Conservation (phyloP, 1,140 invertebrate genomes). For the Thaumatotibia leucotreta region DNA sequence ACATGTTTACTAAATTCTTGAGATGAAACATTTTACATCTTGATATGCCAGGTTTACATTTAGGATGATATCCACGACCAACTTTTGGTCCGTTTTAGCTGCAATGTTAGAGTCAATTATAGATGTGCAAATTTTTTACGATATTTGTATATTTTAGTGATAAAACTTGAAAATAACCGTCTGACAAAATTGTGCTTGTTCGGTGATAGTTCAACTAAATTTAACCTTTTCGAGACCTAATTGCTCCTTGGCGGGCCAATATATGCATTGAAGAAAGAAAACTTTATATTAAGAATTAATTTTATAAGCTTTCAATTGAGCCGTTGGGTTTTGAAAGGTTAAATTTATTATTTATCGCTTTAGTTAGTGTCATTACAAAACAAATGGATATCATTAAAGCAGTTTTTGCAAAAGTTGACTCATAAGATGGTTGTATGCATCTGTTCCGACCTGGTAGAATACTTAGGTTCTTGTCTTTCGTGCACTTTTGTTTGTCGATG, state of each 20-base stretch:
- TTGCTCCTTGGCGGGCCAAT: too few relatives aligned
- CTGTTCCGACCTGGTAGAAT: constrained; percentile 9
- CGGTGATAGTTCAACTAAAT: background rate
- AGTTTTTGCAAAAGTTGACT: background rate
- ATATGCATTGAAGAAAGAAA: too few relatives aligned
- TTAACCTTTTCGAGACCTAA: too few relatives aligned
- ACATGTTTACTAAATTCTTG: constrained; percentile 52
- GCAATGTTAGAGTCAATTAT: constrained; percentile 54
- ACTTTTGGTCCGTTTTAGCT: constrained; percentile 17
- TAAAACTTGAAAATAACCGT: constrained; percentile 28
- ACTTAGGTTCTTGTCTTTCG: background rate
- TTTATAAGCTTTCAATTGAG: too few relatives aligned
- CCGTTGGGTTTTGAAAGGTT: too few relatives aligned
- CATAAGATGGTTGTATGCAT: background rate
- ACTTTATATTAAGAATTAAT: too few relatives aligned
- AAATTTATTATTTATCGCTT: too few relatives aligned
- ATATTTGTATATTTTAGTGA: constrained; percentile 37
- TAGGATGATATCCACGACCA: background rate
- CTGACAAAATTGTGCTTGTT: constrained; percentile 36
- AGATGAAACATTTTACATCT: constrained; percentile 22
- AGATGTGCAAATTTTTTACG: constrained; percentile 53
- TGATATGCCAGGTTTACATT: background rate
- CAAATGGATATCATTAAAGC: background rate
- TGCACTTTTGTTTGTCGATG: background rate
- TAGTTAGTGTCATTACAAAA: background rate